Base-by-base conservation (phyloP, 2,797 vertebrate species). In the Diglossa cyanea region DNA sequence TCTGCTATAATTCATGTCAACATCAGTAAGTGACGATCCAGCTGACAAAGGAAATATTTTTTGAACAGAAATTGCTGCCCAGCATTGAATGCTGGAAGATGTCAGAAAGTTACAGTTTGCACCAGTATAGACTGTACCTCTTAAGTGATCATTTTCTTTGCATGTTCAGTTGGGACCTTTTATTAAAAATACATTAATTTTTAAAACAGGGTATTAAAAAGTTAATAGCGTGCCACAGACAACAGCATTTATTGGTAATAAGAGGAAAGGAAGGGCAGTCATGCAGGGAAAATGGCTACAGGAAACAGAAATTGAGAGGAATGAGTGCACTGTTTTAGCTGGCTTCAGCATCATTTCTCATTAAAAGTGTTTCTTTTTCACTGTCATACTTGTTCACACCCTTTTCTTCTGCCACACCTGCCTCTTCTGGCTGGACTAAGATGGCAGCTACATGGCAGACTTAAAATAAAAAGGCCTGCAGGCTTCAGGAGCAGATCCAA, bases 181-280 rank as follows among this genome's bases (percentile, higher is more conserved):
- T 92, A 78, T 92, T 85, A 60, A 83, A 87, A 94, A 93, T 65
- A 72, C 7, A 75, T 88, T 78, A 50, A 48, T 79, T 93, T 88
- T 93, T 71, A 55, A 85, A 79, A 63, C 11, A 5, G 2, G 4
- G 35, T 63, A 87, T 85, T 86, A 62, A 74, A 91, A 78, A 72
- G 58, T 73, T 79, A 87, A 88, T 80, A 84, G 31, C 42, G 31
- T 54, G 60, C 23, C 60, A 78, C 39, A 85, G 63, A 87, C 42
- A 92, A 58, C 35, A 85, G 25, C 37, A 51, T 76, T 72, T 92
- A 28, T 65, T 81, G 28, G 16, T 47, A 78, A n/a, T 33, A 74
- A 72, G 28, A 51, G 33, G 55, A 85, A 92, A 91, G 31, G 31
- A 92, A 83, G 25, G 47, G 24, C 55, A 89, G 28, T 66, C 51